Base-by-base conservation (phyloP, 2,113 vertebrate genomes). In the Anthoscopus minutus region DNA sequence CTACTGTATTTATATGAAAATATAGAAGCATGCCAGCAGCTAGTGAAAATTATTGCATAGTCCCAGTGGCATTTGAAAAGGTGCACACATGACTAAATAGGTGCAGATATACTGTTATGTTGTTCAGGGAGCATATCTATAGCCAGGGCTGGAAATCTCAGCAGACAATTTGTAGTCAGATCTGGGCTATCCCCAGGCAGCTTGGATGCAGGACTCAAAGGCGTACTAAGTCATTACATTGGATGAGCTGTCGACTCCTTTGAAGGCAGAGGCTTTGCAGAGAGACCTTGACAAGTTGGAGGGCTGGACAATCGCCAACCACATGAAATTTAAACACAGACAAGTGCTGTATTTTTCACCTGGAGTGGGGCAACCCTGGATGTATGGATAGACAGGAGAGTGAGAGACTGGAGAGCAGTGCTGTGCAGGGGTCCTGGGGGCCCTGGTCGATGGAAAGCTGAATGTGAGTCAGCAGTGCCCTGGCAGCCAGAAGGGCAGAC, bases 331-430 rank as follows among this genome's bases (percentile, higher is more conserved):
- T 25, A 51, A 66, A 51, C 51, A 24, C 37, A 51, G 37, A 38
- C 37, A 73, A n/a, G 33, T 14, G 15, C 13, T 13, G 1, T 18
- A 13, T 66, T 66, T 22, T 66, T 10, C 51, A 37, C 27, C 58
- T 38, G 44, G 15, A 7, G 3, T 44, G 20, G 10, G 7, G 5
- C 33, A 33, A 3, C 51, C 23, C 33, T 66, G 51, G 33, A 4
- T 73, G 18, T 20, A 7, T 0, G 0, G 21, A 22, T 17, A 50
- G 18, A 6, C 9, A 27, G 50, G 44, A 33, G 3, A 72, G 33
- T 5, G 22, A 72, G 65, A 57, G 27, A 67, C 42, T 72, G 67
- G 18, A 65, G 19, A 73, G 25, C 65, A 80, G 66, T 2, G 0
- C 25, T 35, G 17, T 21, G 65, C 24, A 42, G 79, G 30, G 25